These are phyloP conservation scores for Oligia latruncula DNA, from an alignment of 2,888 invertebrate species.

Conservation along the genomic window DNA sequence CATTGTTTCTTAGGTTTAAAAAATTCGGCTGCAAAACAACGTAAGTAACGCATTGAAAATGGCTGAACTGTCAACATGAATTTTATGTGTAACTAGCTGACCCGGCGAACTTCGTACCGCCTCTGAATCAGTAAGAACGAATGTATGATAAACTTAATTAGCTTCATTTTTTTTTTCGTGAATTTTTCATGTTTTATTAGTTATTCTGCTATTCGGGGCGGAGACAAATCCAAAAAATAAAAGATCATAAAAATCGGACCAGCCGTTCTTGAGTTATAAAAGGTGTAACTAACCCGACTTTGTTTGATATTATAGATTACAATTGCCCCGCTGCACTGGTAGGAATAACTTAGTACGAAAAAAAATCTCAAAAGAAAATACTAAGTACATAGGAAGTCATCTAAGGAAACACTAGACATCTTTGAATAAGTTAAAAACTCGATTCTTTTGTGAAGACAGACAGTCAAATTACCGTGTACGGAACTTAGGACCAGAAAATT, in stretches of 20 bases:
- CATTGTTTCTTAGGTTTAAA: neutral
- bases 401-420: neutral
- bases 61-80: neutral
- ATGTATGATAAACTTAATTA: too few relatives aligned
- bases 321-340: neutral
- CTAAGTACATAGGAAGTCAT: neutral
- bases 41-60: neutral
- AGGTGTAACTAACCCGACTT: too few relatives aligned
- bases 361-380: neutral
- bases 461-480: constrained; percentile 1
- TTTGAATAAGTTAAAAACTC: neutral
- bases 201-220: too few relatives aligned
- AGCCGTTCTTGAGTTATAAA: too few relatives aligned
- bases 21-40: neutral
- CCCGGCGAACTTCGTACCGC: too few relatives aligned
- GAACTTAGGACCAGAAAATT: neutral
- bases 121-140: too few relatives aligned
- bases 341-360: neutral
- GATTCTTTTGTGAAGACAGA: neutral
- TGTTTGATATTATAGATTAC: too few relatives aligned
- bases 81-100: neutral
- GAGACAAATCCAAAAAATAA: too few relatives aligned
- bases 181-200: too few relatives aligned
- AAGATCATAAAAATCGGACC: too few relatives aligned
- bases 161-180: too few relatives aligned